Base-by-base conservation (phyloP, 1,140 invertebrate species). In the Venustaconcha ellipsiformis region DNA sequence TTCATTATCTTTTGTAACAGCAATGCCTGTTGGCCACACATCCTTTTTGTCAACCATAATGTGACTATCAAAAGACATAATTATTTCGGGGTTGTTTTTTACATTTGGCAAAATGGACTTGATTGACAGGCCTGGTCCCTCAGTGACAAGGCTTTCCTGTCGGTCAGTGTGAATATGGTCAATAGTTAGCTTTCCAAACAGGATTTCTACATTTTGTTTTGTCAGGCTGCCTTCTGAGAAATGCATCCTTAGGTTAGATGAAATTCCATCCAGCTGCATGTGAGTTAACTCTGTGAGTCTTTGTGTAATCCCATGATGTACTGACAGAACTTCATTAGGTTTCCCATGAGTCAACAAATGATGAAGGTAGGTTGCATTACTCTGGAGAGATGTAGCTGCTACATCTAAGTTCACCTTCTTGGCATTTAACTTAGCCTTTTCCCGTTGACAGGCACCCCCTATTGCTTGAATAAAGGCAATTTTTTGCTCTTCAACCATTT, bases 1-100 rank as follows among this genome's bases (percentile, higher is more conserved):
- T 23, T 83, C 76, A 11, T 80, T 80, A 37, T 74, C 57, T 48
- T 76, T 78, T 1, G 77, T 81, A 5, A 85, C 71, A 15, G 77
- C 70, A 15, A 89, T 56, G 17, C 88, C 88, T 37, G 83, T 86
- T 37, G 88, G 88, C 86, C 86, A 89, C 6, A 86, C 84, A 56
- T 87, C 84, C 48, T 83, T 84, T 30, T 14, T 57, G 60, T 88
- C 87, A 17, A 73, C 59, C 14, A 55, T 62, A 23, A 74, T 70
- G 65, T 78, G 75, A 20, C 79, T 66, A 30, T 82, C 80, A 73
- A 88, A 82, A 14, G 74, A 26, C 8, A 65, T 23, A 0, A 84
- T 30, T 15, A 83, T 76, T 59, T 79, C 67, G 5, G 83, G 75
- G 12, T 74, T 74, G 74, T 76, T 81, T 14, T 78, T 78, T 0